These are phyloP conservation scores for Apeltes quadracus DNA, from an alignment of 2,113 vertebrate genomes.

Conservation along the genomic window DNA sequence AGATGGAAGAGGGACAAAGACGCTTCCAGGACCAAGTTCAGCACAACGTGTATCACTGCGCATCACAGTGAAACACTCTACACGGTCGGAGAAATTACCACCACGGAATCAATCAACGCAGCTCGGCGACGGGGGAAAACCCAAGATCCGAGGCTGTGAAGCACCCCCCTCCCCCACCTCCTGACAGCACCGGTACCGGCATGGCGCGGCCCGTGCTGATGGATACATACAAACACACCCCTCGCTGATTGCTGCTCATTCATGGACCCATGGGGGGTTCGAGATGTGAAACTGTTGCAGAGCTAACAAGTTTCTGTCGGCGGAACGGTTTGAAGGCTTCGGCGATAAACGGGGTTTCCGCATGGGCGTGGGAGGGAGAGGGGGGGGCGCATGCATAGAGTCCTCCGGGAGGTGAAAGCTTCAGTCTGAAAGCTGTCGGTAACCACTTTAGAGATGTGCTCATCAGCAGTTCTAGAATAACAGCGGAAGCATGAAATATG, in stretches of 20 bases:
- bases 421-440: neutral
- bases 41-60: constrained; percentile 1
- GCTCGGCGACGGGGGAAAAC: constrained; percentile 27
- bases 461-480: neutral
- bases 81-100: constrained; percentile 56
- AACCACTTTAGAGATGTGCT: neutral
- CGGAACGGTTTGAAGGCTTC: constrained; percentile 17
- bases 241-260: constrained; percentile 63
- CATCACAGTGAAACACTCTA: constrained; percentile 31
- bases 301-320: constrained; percentile 62
- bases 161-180: constrained; percentile 16
- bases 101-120: constrained; percentile 68
- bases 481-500: neutral
- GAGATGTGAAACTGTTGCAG: constrained; percentile 70
- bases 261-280: constrained; percentile 39
- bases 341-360: constrained; percentile 36
- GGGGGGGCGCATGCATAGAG: constrained; percentile 17
- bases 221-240: constrained; percentile 67
- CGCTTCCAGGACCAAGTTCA: neutral
- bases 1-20: constrained; percentile 9
- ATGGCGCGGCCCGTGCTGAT: constrained; percentile 44
- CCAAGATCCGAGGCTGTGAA: constrained; percentile 25
- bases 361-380: neutral
- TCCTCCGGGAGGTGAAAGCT: constrained; percentile 21
- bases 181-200: constrained; percentile 30